Evolutionary conservation across 1,140 invertebrate genomes (phyloP).

Genomic region (Helicoverpa armigera): DNA sequence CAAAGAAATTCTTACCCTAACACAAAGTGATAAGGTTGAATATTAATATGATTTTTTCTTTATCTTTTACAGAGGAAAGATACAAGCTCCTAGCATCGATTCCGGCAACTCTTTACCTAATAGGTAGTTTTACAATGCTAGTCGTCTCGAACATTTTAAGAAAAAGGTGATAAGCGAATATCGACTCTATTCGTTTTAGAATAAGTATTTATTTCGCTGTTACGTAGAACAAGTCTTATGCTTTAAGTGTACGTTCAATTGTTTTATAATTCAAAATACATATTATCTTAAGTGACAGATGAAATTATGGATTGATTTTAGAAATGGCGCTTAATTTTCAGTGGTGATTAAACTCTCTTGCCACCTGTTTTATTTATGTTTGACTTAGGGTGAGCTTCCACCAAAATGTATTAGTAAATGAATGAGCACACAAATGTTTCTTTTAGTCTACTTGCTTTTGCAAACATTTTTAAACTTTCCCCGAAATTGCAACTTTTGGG

Average conservation of each 20-base stretch:
- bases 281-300: too few species aligned
- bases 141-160: constrained; percentile 83
- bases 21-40: neutral
- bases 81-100: constrained; percentile 91
- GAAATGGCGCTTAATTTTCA: too few species aligned
- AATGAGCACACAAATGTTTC: too few species aligned
- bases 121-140: constrained; percentile 89
- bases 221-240: neutral
- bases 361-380: too few species aligned
- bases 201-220: constrained; percentile 41
- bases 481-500: too few species aligned
- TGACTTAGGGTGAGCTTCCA: too few species aligned
- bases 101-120: constrained; percentile 89
- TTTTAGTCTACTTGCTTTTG: too few species aligned
- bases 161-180: constrained; percentile 76
- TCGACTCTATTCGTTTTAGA: constrained; percentile 28
- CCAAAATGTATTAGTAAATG: too few species aligned
- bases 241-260: constrained; percentile 20
- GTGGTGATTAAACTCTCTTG: too few species aligned
- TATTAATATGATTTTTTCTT: constrained; percentile 6
- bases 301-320: neutral
- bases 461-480: too few species aligned
- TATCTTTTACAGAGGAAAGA: constrained; percentile 89
- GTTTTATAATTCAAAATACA: neutral
- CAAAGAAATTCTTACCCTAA: neutral